Conservation (phyloP, 2,888 invertebrate genomes). For the Graphium colonna region DNA sequence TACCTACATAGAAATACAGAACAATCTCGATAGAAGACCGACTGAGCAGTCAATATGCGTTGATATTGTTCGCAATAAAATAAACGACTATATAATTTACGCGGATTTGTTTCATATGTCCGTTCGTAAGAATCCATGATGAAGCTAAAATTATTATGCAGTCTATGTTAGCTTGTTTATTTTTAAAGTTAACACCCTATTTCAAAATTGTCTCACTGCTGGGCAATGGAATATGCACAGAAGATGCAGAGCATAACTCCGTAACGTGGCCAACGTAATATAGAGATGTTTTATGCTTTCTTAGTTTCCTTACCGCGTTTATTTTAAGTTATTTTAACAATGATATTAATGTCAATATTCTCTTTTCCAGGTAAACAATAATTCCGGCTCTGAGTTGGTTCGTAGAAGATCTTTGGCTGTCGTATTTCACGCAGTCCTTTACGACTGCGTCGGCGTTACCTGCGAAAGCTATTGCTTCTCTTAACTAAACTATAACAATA, state of each 20-base stretch:
- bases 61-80: constrained; percentile 15
- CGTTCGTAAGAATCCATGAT: background rate
- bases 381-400: constrained; percentile 25
- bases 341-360: constrained; percentile 42
- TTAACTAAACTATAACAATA: constrained; percentile 67
- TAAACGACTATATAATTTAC: constrained; percentile 12
- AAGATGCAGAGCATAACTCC: too few relatives aligned
- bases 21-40: background rate
- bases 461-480: constrained; percentile 55
- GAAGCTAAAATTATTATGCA: background rate
- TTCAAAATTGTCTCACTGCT: too few relatives aligned
- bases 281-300: too few relatives aligned
- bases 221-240: too few relatives aligned
- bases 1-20: background rate
- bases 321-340: too few relatives aligned
- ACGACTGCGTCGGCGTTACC: constrained; percentile 39
- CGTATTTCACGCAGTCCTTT: constrained; percentile 55
- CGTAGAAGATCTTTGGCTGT: constrained; percentile 40
- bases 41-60: background rate
- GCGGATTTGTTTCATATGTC: background rate
- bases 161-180: too few relatives aligned
- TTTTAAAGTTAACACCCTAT: too few relatives aligned
- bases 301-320: too few relatives aligned
- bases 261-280: too few relatives aligned
- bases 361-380: constrained; percentile 51